Percentiles rank a stretch among this genome's conserved stretches.
Evolutionary conservation across 2,797 vertebrate genomes (phyloP).

Genomic region (Rhinogobio ventralis): DNA sequence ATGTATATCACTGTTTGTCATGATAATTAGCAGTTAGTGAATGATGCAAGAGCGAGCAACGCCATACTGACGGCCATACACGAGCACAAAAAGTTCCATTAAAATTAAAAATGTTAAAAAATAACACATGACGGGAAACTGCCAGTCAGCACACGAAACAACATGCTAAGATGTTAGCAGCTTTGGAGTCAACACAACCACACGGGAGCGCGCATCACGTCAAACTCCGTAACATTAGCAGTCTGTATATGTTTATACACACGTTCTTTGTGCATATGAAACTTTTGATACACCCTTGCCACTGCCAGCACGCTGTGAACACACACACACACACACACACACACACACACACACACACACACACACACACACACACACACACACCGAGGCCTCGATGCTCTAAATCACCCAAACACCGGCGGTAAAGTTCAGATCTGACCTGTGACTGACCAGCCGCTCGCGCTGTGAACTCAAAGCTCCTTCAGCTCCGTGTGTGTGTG

Average conservation of each 20-base stretch:
- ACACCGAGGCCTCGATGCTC: conserved; percentile 5
- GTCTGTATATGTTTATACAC: neutral
- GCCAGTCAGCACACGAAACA: neutral
- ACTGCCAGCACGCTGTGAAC: neutral
- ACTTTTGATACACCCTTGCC: neutral
- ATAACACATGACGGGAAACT: neutral
- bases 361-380: neutral
- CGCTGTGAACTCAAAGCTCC: neutral
- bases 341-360: neutral
- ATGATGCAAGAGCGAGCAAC: neutral
- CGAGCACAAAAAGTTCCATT: neutral
- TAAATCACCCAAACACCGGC: neutral
- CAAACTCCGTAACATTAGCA: rapidly evolving
- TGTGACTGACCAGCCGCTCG: neutral
- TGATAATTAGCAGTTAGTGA: neutral
- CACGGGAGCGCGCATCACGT: too few relatives aligned
- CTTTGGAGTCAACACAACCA: neutral
- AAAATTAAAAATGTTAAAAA: neutral
- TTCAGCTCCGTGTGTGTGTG: neutral
- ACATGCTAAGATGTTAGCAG: conserved; percentile 31
- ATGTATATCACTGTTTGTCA: neutral
- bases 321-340: neutral
- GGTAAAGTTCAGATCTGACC: neutral
- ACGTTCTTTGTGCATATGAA: neutral
- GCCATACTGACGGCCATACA: neutral